Percentiles rank a stretch among this genome's conserved stretches.
Conservation (phyloP, 2,113 vertebrate species). For the Engystomops pustulosus region DNA sequence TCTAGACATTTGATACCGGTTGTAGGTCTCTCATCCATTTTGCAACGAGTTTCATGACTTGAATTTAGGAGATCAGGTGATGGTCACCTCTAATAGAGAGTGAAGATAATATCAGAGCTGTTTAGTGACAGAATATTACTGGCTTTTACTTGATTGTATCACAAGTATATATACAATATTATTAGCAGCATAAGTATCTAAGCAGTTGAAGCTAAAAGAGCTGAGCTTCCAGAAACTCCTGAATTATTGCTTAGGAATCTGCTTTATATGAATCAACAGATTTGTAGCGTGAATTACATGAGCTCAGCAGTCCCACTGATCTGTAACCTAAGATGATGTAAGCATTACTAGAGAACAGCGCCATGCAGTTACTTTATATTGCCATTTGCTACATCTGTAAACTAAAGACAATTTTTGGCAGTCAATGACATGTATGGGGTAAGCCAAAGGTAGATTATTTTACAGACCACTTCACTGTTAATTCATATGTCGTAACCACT, state of each 20-base stretch:
- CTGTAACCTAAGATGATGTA: conserved; percentile 34
- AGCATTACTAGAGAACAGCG: not conserved
- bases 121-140: too few relatives aligned
- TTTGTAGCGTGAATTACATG: conserved; percentile 33
- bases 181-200: too few relatives aligned
- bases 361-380: not conserved
- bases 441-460: not conserved
- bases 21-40: too few relatives aligned
- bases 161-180: too few relatives aligned
- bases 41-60: too few relatives aligned
- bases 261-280: conserved; percentile 1
- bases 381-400: not conserved
- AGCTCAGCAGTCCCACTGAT: conserved; percentile 45
- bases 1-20: too few relatives aligned
- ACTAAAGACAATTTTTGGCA: not conserved
- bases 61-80: too few relatives aligned
- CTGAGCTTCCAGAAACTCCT: not conserved
- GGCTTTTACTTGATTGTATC: too few relatives aligned
- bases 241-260: conserved; percentile 33
- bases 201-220: not conserved
- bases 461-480: not conserved
- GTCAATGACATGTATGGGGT: not conserved
- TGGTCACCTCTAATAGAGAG: too few relatives aligned
- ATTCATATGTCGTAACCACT: not conserved
- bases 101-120: too few relatives aligned